Conservation (phyloP, 2,888 invertebrate genomes). For the Schrankia costaestrigalis region DNA sequence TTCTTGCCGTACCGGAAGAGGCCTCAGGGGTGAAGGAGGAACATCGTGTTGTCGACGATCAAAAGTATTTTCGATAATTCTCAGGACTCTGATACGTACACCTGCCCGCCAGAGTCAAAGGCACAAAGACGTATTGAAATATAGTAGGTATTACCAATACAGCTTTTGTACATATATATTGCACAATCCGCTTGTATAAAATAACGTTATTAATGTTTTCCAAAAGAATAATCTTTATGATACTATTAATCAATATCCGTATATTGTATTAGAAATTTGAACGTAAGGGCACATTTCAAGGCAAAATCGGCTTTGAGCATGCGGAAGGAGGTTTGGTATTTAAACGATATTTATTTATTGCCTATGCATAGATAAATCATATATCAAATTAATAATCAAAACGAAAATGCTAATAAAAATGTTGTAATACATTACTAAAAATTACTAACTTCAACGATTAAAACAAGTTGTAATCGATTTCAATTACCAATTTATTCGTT, state of each 20-base stretch:
- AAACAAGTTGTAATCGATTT: slow-evolving; percentile 21
- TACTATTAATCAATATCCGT: slow-evolving; percentile 3
- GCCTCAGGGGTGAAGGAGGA: too few relatives aligned
- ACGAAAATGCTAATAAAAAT: slow-evolving; percentile 20
- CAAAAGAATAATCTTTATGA: too few relatives aligned
- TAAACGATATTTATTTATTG: slow-evolving; percentile 26
- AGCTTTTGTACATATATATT: too few relatives aligned
- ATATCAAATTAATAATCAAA: slow-evolving; percentile 15
- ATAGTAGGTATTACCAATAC: too few relatives aligned
- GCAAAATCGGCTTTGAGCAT: slow-evolving; percentile 23
- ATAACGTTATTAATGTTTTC: too few relatives aligned
- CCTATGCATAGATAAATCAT: slow-evolving; percentile 27
- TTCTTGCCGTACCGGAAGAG: too few relatives aligned
- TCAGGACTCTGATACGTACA: too few relatives aligned
- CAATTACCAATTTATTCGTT: slow-evolving; percentile 22
- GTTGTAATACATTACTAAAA: slow-evolving; percentile 6
- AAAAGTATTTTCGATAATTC: too few relatives aligned
- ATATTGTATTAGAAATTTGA: slow-evolving; percentile 24
- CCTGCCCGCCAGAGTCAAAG: too few relatives aligned
- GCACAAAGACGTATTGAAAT: too few relatives aligned
- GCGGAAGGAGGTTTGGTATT: slow-evolving; percentile 30
- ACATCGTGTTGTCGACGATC: too few relatives aligned
- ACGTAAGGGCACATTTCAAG: slow-evolving; percentile 32
- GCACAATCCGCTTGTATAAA: too few relatives aligned
- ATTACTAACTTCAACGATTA: slow-evolving; percentile 16